Percentiles rank a stretch among this genome's conserved stretches.
Evolutionary conservation across 2,888 invertebrate species (phyloP).

Genomic region (Leptothorax acervorum): DNA sequence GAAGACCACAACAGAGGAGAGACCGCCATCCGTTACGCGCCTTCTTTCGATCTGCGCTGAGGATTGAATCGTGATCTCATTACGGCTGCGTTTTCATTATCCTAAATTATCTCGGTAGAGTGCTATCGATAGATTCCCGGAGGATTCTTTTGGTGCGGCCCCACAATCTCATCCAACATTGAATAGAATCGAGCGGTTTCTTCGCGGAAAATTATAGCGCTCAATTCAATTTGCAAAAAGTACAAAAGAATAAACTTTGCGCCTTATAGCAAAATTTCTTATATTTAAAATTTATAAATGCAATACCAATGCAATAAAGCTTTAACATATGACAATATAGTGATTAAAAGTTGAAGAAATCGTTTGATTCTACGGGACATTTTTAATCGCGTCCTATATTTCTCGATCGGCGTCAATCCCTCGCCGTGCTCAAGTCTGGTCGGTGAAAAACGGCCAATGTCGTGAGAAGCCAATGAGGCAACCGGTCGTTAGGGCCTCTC

Average conservation of each 20-base stretch:
- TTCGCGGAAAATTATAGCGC: background rate
- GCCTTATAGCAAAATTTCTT: background rate
- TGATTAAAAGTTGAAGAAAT: background rate
- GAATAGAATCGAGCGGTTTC: constrained; percentile 36
- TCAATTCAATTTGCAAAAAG: background rate
- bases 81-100: constrained; percentile 45
- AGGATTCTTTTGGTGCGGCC: background rate
- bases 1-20: constrained; percentile 81
- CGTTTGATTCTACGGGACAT: background rate
- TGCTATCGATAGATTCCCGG: background rate
- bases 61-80: constrained; percentile 71
- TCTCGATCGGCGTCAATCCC: constrained; percentile 6
- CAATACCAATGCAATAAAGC: background rate
- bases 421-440: constrained; percentile 19
- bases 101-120: constrained; percentile 25
- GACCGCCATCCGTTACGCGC: constrained; percentile 76
- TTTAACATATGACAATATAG: background rate
- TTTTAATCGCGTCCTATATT: constrained; percentile 11
- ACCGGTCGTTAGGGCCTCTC: constrained; percentile 77
- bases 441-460: constrained; percentile 65
- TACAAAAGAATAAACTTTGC: background rate
- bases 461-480: constrained; percentile 80
- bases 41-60: constrained; percentile 63
- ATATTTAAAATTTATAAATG: background rate
- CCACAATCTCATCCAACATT: constrained; percentile 13